Conservation (phyloP, 2,113 vertebrate species). For the Microcebus murinus region DNA sequence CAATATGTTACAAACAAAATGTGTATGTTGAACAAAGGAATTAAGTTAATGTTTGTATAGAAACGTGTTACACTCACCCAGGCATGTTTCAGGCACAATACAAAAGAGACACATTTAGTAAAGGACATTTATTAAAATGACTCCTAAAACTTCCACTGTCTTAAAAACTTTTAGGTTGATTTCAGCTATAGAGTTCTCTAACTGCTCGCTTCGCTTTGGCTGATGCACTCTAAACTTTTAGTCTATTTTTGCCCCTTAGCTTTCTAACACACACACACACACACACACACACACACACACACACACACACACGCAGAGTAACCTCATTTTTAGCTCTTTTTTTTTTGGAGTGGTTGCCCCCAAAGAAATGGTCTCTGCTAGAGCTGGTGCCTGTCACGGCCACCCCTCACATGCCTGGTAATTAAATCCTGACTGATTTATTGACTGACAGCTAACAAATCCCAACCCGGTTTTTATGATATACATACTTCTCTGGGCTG, state of each 20-base stretch:
- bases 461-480: constrained; percentile 95
- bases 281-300: neutral
- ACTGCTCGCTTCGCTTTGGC: constrained; percentile 45
- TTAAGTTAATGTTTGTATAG: neutral
- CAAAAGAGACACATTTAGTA: neutral
- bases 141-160: constrained; percentile 18
- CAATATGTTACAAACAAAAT: neutral
- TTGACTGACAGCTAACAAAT: constrained; percentile 97
- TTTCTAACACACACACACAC: neutral
- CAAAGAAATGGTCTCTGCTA: constrained; percentile 89
- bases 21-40: neutral
- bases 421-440: constrained; percentile 99
- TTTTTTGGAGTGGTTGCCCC: constrained; percentile 85
- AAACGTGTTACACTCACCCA: neutral
- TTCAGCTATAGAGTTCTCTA: constrained; percentile 37
- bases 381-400: constrained; percentile 90
- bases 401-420: constrained; percentile 92
- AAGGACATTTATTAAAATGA: constrained; percentile 23
- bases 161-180: constrained; percentile 32
- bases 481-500: constrained; percentile 92
- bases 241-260: neutral
- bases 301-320: neutral
- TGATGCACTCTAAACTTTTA: neutral
- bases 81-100: constrained; percentile 39
- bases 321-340: neutral